A percentile compares a stretch with the other conserved stretches of the same genome.
Evolutionary conservation across 2,888 invertebrate species (phyloP).

Genomic region (Diploptera punctata): DNA sequence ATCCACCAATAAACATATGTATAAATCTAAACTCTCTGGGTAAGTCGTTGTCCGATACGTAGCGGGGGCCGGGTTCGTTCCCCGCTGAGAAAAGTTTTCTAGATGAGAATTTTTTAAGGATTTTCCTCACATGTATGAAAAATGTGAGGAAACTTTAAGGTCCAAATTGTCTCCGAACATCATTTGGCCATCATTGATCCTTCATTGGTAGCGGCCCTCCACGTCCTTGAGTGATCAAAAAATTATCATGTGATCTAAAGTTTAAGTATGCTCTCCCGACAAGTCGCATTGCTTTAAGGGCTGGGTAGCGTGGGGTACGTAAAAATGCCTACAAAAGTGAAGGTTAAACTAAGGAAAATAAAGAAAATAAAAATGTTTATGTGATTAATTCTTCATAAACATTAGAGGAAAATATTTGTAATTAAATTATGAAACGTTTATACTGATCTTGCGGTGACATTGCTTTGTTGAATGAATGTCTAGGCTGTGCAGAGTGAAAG

Average conservation of each 20-base stretch:
- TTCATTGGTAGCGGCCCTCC: background rate
- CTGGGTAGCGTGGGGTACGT: too few relatives aligned
- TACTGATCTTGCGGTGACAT: background rate
- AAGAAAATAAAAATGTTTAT: too few relatives aligned
- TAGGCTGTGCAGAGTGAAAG: background rate
- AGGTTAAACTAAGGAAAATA: background rate
- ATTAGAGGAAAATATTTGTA: background rate
- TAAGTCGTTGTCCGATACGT: background rate
- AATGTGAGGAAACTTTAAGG: too few relatives aligned
- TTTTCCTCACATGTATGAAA: too few relatives aligned
- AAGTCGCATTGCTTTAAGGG: too few relatives aligned
- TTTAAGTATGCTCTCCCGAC: too few relatives aligned
- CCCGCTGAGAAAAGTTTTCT: background rate
- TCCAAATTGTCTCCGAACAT: too few relatives aligned
- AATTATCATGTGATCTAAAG: too few relatives aligned
- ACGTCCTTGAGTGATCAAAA: too few relatives aligned
- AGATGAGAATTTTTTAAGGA: too few relatives aligned
- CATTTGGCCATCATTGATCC: background rate
- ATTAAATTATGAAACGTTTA: background rate
- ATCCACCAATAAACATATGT: background rate
- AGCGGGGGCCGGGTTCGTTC: background rate
- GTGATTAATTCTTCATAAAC: too few relatives aligned
- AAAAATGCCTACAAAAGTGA: background rate
- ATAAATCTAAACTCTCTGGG: background rate
- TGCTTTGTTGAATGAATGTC: background rate